phyloP scores from a whole-genome alignment of 2,797 vertebrate genomes.

The Pangasius macronema region DNA sequence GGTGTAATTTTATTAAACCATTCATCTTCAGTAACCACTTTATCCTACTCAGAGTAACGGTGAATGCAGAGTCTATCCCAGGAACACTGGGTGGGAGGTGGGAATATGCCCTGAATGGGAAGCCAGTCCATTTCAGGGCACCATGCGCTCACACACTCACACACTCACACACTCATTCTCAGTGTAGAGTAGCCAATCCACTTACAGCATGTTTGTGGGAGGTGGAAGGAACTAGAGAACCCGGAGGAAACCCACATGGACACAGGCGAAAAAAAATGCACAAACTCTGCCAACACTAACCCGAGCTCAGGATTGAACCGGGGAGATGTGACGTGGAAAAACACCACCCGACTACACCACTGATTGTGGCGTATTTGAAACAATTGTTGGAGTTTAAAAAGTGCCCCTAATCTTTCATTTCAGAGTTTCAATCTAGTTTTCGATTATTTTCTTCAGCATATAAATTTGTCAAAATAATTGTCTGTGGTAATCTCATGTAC shows the following conservation, averaged over 20 bases:
- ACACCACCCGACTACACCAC: neutral
- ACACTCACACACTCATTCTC: no score
- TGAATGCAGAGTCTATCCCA: neutral
- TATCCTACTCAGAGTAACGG: neutral
- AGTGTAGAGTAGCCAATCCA: neutral
- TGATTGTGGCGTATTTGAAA: no score
- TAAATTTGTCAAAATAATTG: neutral
- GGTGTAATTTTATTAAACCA: neutral
- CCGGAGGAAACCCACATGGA: neutral
- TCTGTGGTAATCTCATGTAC: neutral
- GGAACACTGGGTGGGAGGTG: neutral
- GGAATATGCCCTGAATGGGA: neutral
- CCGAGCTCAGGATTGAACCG: neutral
- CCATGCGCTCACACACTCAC: neutral
- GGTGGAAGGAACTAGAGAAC: neutral
- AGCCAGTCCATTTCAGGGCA: slow-evolving; percentile 1
- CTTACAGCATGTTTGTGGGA: neutral
- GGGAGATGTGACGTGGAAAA: neutral
- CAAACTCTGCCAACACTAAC: neutral
- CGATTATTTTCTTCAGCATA: neutral
- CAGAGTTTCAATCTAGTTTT: neutral
- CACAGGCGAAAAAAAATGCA: neutral
- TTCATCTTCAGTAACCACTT: neutral
- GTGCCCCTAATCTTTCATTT: neutral
- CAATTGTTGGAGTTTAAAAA: neutral